Conservation (phyloP, 2,113 vertebrate species). For the Melospiza melodia region DNA sequence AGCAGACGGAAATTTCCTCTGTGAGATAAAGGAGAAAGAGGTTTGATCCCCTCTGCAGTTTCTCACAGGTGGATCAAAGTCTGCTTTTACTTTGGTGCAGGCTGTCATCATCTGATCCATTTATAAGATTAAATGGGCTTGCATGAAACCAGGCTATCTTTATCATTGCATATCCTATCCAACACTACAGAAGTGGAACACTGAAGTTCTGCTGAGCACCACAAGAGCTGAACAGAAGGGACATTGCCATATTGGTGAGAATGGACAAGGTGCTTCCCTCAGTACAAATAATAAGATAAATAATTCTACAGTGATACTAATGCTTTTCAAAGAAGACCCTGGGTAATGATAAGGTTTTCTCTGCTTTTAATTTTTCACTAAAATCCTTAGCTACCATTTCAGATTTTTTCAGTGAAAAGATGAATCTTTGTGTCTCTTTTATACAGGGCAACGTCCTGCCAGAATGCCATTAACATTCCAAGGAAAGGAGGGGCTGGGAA, state of each 20-base stretch:
- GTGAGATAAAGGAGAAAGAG: neutral
- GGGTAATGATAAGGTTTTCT: neutral
- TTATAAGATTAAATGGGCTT: neutral
- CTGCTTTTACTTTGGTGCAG: neutral
- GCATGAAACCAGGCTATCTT: neutral
- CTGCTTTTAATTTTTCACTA: neutral
- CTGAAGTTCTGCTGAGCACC: accelerated
- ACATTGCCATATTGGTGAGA: neutral
- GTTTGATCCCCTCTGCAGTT: neutral
- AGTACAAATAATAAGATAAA: neutral
- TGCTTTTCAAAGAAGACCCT: neutral
- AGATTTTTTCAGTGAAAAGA: neutral
- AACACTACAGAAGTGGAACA: neutral
- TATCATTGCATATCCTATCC: neutral
- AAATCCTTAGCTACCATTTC: neutral
- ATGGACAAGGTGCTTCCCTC: neutral
- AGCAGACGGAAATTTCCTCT: neutral
- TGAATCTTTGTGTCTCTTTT: neutral
- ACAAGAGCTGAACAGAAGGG: neutral
- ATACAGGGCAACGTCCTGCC: neutral
- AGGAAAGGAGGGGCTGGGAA: neutral
- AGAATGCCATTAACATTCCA: neutral
- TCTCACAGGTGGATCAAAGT: neutral
- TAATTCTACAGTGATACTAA: neutral
- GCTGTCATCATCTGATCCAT: neutral